A percentile compares a stretch with the other conserved stretches of the same genome.
These are phyloP conservation scores for Ladona fulva DNA, from an alignment of 1,140 invertebrate species.

Conservation along the genomic window DNA sequence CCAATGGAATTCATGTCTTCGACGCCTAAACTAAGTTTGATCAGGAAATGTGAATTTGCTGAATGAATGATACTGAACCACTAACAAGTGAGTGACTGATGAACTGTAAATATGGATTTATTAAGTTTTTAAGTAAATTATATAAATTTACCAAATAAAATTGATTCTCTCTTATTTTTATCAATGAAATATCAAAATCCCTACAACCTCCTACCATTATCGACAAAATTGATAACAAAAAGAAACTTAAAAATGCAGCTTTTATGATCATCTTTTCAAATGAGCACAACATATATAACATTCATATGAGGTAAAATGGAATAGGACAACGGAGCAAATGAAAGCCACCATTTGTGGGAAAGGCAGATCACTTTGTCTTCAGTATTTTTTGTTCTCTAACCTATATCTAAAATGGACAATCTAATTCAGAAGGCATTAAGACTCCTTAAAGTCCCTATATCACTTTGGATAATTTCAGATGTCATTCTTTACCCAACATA, in stretches of 20 bases:
- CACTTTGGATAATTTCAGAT: not conserved
- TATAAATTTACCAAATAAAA: not conserved
- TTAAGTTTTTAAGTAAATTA: slow-evolving; percentile 5
- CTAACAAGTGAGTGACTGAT: not conserved
- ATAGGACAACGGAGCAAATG: too few species aligned
- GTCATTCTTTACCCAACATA: not conserved
- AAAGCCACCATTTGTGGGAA: too few species aligned
- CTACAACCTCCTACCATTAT: too few species aligned
- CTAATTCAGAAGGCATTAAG: not conserved
- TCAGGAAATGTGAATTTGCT: not conserved
- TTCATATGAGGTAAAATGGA: too few species aligned
- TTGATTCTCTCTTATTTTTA: too few species aligned
- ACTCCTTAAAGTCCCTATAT: not conserved
- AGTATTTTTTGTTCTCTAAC: not conserved
- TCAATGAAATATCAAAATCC: too few species aligned
- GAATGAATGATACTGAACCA: not conserved
- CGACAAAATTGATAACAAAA: too few species aligned
- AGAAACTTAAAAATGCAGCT: too few species aligned
- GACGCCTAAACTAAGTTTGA: not conserved
- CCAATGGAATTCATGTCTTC: too few species aligned
- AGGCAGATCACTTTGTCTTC: not conserved
- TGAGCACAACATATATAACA: too few species aligned
- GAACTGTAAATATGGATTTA: not conserved
- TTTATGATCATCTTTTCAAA: too few species aligned
- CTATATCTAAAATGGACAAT: slow-evolving; percentile 2